phyloP scores from a whole-genome alignment of 2,113 vertebrate genomes.

The Phyllostomus hastatus region DNA sequence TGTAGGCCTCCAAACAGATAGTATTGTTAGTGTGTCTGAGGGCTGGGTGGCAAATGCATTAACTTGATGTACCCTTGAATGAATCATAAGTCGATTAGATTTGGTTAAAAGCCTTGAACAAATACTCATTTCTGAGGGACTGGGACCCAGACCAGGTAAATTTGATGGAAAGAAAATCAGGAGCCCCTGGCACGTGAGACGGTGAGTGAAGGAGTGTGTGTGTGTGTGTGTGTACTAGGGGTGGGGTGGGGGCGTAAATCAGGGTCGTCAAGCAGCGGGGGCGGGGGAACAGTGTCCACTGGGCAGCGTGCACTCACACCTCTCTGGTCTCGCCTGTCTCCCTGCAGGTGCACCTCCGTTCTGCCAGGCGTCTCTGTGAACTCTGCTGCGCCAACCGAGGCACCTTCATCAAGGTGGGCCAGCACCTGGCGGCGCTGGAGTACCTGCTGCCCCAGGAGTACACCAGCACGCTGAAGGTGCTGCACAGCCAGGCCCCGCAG shows the following conservation, averaged over 20 bases:
- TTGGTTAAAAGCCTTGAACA: neutral
- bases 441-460: slow-evolving; percentile 96
- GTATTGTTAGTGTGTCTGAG: neutral
- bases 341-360: slow-evolving; percentile 91
- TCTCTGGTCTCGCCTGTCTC: neutral
- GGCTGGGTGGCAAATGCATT: neutral
- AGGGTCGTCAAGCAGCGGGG: neutral
- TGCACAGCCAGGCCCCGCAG: slow-evolving; percentile 93
- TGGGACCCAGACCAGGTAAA: neutral
- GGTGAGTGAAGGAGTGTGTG: neutral
- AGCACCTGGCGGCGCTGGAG: slow-evolving; percentile 95
- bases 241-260: no score
- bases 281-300: neutral
- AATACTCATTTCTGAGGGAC: neutral
- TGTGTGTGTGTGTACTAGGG: accelerated
- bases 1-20: neutral
- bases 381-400: slow-evolving; percentile 97
- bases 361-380: slow-evolving; percentile 91
- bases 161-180: neutral
- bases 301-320: neutral
- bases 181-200: neutral
- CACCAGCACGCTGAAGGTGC: slow-evolving; percentile 92
- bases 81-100: neutral
- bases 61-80: neutral
- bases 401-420: slow-evolving; percentile 98